Conservation (phyloP, 2,888 invertebrate species). For the Lasioglossum pauxillum region DNA sequence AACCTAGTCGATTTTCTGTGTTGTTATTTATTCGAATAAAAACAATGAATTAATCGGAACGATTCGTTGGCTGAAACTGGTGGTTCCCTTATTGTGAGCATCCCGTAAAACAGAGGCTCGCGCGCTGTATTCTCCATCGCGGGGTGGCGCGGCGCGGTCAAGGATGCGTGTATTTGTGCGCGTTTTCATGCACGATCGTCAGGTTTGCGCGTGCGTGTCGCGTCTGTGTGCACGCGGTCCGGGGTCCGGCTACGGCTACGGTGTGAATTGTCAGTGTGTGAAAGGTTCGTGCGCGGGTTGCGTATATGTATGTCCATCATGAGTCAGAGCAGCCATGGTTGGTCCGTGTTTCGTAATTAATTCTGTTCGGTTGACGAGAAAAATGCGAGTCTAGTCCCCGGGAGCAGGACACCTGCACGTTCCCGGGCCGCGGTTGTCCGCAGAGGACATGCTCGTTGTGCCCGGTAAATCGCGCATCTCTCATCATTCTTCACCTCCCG, state of each 20-base stretch:
- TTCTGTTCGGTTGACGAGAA: constrained; percentile 59
- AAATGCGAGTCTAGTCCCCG: constrained; percentile 66
- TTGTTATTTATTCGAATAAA: not conserved
- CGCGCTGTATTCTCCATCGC: constrained; percentile 25
- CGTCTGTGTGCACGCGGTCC: constrained; percentile 33
- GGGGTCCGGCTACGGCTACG: not conserved
- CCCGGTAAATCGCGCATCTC: constrained; percentile 62
- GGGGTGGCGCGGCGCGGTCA: constrained; percentile 29
- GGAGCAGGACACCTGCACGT: constrained; percentile 55
- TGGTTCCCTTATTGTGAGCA: not conserved
- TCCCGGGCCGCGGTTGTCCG: constrained; percentile 56
- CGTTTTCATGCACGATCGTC: constrained; percentile 46
- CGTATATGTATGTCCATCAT: constrained; percentile 72
- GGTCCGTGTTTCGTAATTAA: constrained; percentile 78
- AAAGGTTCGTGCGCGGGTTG: constrained; percentile 9
- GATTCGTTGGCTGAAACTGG: not conserved
- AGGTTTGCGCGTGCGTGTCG: constrained; percentile 51
- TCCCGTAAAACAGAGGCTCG: constrained; percentile 30
- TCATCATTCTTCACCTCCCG: constrained; percentile 40
- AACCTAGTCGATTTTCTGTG: no score
- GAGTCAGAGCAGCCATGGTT: constrained; percentile 79
- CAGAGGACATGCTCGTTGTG: constrained; percentile 67
- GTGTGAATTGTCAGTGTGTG: not conserved
- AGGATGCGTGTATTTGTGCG: constrained; percentile 59
- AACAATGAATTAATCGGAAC: not conserved